Percentiles rank a stretch among this genome's conserved stretches.
These are phyloP conservation scores for mouse (Mus musculus) DNA, from an alignment of 2,113 vertebrate genomes.

Conservation along the genomic window GRCm39 chr5:119618501-119619000, in stretches of 20 bases:
- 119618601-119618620: not conserved
- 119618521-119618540: not conserved
- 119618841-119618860: constrained; percentile 17
- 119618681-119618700: constrained; percentile 74
- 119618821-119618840: not conserved
- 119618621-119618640: not conserved
- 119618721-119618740: not conserved
- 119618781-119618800: constrained; percentile 58
- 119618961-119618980: constrained; percentile 1
- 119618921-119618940: constrained; percentile 38
- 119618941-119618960: not conserved
- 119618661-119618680: constrained; percentile 62
- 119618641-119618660: not conserved
- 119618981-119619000: not conserved
- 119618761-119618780: constrained; percentile 62
- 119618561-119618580: constrained; percentile 17
- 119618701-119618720: constrained; percentile 33
- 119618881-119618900: constrained; percentile 59
- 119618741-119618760: constrained; percentile 65
- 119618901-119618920: not conserved
- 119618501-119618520: not conserved
- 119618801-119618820: constrained; percentile 70
- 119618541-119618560: not conserved
- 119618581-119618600: not conserved
- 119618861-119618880: not conserved